phyloP scores from a whole-genome alignment of 2,797 vertebrate species.

The Karalla daura region DNA sequence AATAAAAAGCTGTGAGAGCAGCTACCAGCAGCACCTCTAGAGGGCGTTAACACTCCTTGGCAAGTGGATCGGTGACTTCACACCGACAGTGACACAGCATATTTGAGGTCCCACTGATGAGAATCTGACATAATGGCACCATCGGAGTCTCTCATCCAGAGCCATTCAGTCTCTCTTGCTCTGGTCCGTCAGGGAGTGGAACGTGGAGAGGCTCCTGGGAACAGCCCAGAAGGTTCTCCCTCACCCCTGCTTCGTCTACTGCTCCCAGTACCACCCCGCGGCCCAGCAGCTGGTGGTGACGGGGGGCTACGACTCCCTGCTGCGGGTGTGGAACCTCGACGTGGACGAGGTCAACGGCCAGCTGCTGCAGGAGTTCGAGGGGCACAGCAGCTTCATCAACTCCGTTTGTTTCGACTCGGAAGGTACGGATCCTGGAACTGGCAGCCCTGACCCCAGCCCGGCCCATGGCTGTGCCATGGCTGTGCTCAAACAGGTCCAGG shows the following conservation, averaged over 20 bases:
- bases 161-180: not conserved
- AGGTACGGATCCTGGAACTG: constrained; percentile 88
- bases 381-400: constrained; percentile 93
- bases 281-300: constrained; percentile 89
- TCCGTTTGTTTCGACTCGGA: constrained; percentile 92
- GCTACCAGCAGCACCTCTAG: constrained; percentile 28
- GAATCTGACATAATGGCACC: not conserved
- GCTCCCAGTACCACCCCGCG: constrained; percentile 90
- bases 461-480: too few relatives aligned
- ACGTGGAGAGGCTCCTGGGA: constrained; percentile 83
- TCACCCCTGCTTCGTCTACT: constrained; percentile 95
- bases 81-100: constrained; percentile 19
- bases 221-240: constrained; percentile 91
- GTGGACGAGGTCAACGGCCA: constrained; percentile 87
- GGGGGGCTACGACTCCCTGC: constrained; percentile 91
- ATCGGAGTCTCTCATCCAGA: not conserved
- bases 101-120: not conserved
- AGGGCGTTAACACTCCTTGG: constrained; percentile 12
- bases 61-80: not conserved
- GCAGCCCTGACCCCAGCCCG: too few relatives aligned
- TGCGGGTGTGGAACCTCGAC: constrained; percentile 92
- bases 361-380: constrained; percentile 91
- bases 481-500: too few relatives aligned
- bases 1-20: not conserved
- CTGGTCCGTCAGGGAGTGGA: constrained; percentile 89